A percentile compares a stretch with the other conserved stretches of the same genome.
These are phyloP conservation scores for Myiagra hebetior DNA, from an alignment of 2,113 vertebrate genomes.

Conservation along the genomic window DNA sequence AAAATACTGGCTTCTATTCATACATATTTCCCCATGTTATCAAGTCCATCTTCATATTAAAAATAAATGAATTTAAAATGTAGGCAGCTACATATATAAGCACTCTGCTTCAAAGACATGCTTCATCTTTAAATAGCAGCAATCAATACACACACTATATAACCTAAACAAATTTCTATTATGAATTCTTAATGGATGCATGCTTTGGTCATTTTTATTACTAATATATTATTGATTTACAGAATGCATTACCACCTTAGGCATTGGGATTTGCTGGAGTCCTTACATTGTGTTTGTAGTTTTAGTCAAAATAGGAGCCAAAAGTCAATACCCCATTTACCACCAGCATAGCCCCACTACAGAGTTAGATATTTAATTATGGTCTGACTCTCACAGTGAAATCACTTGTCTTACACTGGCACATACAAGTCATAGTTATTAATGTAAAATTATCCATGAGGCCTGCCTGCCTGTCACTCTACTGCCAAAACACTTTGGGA, in stretches of 20 bases:
- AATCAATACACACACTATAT: slow-evolving; percentile 25
- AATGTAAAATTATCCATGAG: slow-evolving; percentile 36
- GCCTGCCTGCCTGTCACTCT: background rate
- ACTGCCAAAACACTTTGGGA: slow-evolving; percentile 8
- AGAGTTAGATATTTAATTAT: slow-evolving; percentile 19
- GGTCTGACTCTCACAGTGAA: background rate
- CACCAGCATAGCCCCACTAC: background rate
- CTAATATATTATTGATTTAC: slow-evolving; percentile 62
- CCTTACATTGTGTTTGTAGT: background rate
- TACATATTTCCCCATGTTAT: background rate
- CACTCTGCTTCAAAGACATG: slow-evolving; percentile 29
- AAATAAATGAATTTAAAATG: slow-evolving; percentile 45
- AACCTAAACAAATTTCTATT: slow-evolving; percentile 63
- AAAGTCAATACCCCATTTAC: slow-evolving; percentile 65
- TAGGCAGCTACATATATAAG: slow-evolving; percentile 23
- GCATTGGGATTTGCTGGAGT: slow-evolving; percentile 35
- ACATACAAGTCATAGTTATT: slow-evolving; percentile 32
- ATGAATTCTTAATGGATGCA: slow-evolving; percentile 50
- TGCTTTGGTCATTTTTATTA: slow-evolving; percentile 63
- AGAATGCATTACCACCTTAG: slow-evolving; percentile 39
- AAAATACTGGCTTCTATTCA: background rate
- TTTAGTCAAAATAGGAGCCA: slow-evolving; percentile 48
- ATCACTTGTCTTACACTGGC: background rate
- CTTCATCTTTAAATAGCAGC: slow-evolving; percentile 56
- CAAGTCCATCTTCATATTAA: slow-evolving; percentile 33